These are phyloP conservation scores for Turnix velox DNA, from an alignment of 2,113 vertebrate species.

Conservation along the genomic window DNA sequence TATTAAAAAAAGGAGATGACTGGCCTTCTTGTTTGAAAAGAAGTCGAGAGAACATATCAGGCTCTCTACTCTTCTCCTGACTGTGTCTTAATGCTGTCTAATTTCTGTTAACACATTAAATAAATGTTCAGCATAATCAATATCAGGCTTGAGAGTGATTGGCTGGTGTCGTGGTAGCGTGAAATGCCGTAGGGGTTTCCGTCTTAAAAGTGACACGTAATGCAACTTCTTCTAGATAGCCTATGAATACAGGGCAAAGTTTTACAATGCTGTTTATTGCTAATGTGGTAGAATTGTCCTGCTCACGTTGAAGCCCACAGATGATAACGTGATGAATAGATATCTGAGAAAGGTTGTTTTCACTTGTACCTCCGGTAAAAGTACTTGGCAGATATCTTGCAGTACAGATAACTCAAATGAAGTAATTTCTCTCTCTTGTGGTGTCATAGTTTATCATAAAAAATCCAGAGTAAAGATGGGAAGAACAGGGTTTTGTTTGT, in stretches of 20 bases:
- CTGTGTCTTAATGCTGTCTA: constrained; percentile 26
- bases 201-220: constrained; percentile 54
- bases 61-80: constrained; percentile 2
- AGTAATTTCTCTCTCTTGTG: not conserved
- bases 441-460: not conserved
- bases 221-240: constrained; percentile 51
- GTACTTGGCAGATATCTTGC: not conserved
- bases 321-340: constrained; percentile 70
- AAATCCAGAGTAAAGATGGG: not conserved
- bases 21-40: not conserved
- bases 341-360: constrained; percentile 67
- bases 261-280: constrained; percentile 73
- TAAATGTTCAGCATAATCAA: constrained; percentile 58
- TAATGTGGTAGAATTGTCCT: constrained; percentile 49
- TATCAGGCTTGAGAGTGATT: constrained; percentile 62
- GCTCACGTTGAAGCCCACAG: constrained; percentile 45
- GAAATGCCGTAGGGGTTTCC: constrained; percentile 12
- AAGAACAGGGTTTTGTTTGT: not conserved
- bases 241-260: constrained; percentile 71
- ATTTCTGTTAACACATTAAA: constrained; percentile 64
- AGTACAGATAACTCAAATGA: not conserved
- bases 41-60: not conserved
- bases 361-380: not conserved
- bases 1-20: not conserved
- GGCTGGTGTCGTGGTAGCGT: constrained; percentile 64